Base-by-base conservation (phyloP, 2,888 invertebrate species). In the Mayetiola destructor region DNA sequence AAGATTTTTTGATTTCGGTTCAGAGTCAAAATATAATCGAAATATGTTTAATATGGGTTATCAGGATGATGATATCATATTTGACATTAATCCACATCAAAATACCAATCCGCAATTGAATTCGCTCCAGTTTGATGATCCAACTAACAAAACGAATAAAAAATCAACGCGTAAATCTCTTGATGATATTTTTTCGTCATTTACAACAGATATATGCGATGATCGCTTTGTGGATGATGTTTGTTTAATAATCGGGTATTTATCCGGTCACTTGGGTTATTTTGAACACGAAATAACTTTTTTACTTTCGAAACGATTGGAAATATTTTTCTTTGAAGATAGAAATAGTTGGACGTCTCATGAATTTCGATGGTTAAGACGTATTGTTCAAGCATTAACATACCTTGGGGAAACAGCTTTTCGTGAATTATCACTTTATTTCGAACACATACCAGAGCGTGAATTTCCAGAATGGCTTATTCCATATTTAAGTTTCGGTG, bases 361-460 rank as follows among this genome's bases (percentile, higher is more conserved):
- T 32, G 72, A 72, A 61, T 71, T 64, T 40, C 66, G 66, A 56
- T 70, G 68, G 57, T 62, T 73, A 10, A 69, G 68, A 56, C 64
- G 72, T 2, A 65, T 67, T 3, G 59, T 69, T 8, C 64, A 68
- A 1, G 70, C 69, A 10, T 62, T 73, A 0, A 64, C 68, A 23
- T 64, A 67, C 2, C 30, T 73, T 16, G 72, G 73, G 0, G 72
- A 72, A 58, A 68, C 66, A 55, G 71, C 71, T 1, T 69, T 70
- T 48, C 63, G 73, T 0, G 71, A 73, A 60, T 66, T 73, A 54
- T 68, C 69, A 59, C 68, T 69, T 1, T 73, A 65, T 53, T 64
- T 70, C 21, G 66, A 69, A 57, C 67, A 69, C 59, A 60, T 72
- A 10, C 64, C 68, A 32, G 62, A 63, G 1, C 60, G 64, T 2